phyloP scores from a whole-genome alignment of 2,113 vertebrate species.

The Ceyx margarethae region DNA sequence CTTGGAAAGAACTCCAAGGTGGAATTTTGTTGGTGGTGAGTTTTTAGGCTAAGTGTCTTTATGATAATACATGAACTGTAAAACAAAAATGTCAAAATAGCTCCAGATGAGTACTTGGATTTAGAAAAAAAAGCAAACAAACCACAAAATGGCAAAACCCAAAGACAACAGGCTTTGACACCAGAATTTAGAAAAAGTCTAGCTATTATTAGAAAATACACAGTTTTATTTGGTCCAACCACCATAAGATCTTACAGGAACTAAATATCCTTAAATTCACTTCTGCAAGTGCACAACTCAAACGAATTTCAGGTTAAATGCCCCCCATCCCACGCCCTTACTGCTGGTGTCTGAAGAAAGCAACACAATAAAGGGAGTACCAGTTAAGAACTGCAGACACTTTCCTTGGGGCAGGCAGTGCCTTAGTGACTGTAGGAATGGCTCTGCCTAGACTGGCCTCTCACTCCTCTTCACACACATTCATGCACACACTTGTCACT shows the following conservation, averaged over 20 bases:
- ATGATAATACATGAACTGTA: neutral
- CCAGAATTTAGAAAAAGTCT: neutral
- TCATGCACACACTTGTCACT: neutral
- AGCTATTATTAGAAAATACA: neutral
- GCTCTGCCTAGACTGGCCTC: neutral
- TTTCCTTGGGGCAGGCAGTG: neutral
- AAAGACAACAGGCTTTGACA: neutral
- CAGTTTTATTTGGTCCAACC: neutral
- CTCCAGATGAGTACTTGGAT: neutral
- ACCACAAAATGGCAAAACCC: neutral
- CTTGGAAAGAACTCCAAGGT: neutral
- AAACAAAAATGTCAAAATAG: neutral
- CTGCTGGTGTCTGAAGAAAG: neutral
- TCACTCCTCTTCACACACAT: neutral
- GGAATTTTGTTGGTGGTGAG: rapidly evolving
- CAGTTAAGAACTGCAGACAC: neutral
- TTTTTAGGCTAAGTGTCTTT: neutral
- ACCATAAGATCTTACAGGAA: neutral
- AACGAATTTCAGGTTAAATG: neutral
- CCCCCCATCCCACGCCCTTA: neutral
- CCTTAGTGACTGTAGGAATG: neutral
- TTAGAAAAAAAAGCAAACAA: neutral
- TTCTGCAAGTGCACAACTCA: neutral
- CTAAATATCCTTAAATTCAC: neutral
- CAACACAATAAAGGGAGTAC: neutral